Evolutionary conservation across 1,140 invertebrate genomes (phyloP).

Genomic region (Berghia stephanieae): DNA sequence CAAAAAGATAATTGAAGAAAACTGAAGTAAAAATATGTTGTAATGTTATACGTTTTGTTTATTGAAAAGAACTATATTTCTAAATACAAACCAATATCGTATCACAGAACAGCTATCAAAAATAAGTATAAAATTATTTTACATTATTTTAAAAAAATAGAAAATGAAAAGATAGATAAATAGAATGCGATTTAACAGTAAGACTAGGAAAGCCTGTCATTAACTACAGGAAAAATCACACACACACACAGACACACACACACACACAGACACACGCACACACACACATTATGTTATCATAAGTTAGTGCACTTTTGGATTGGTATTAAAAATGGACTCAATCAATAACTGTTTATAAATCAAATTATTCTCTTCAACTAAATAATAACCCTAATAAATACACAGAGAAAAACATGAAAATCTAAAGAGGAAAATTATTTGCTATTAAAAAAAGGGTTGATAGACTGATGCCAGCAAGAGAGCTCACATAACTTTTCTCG

Average conservation of each 20-base stretch:
- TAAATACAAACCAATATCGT: background rate
- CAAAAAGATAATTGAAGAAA: too few species aligned
- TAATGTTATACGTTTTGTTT: too few species aligned
- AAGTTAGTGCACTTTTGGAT: background rate
- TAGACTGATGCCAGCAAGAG: too few species aligned
- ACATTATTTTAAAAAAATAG: background rate
- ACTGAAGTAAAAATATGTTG: too few species aligned
- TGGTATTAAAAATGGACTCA: background rate
- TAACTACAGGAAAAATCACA: too few species aligned
- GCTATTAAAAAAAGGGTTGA: too few species aligned
- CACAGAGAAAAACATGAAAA: background rate
- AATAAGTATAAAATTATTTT: background rate
- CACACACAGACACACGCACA: background rate
- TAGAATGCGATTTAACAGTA: background rate
- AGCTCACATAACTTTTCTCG: too few species aligned
- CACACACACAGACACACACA: background rate
- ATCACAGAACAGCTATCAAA: background rate
- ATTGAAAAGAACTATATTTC: background rate
- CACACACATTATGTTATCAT: background rate
- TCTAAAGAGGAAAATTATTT: background rate
- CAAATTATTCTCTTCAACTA: background rate
- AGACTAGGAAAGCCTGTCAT: too few species aligned
- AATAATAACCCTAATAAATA: background rate
- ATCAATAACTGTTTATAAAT: background rate
- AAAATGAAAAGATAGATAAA: background rate